Evolutionary conservation across 2,888 invertebrate species (phyloP).

Genomic region (Heteromurus nitidus): DNA sequence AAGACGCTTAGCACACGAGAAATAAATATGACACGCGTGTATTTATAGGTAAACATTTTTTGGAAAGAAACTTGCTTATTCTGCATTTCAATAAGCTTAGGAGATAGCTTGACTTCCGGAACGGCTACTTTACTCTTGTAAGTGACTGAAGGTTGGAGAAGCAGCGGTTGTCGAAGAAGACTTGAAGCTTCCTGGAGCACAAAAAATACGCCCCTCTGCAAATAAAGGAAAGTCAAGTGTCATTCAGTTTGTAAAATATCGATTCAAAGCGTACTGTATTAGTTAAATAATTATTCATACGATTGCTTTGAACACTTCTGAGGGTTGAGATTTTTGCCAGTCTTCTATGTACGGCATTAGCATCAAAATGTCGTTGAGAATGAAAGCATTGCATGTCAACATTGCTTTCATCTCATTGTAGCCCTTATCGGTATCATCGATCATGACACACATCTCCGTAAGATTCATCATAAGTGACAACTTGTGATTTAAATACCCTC

Average conservation of each 20-base stretch:
- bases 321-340: constrained; percentile 66
- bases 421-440: constrained; percentile 68
- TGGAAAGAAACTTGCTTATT: constrained; percentile 61
- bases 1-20: neutral
- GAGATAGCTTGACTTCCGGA: constrained; percentile 60
- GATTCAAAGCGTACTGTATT: neutral
- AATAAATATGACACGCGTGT: neutral
- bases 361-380: constrained; percentile 60
- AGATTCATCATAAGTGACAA: constrained; percentile 66
- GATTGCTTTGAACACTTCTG: constrained; percentile 63
- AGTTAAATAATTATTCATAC: constrained; percentile 64
- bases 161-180: constrained; percentile 69
- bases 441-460: constrained; percentile 64
- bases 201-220: constrained; percentile 69
- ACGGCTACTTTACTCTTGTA: constrained; percentile 36
- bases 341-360: constrained; percentile 67
- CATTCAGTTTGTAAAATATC: neutral
- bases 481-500: constrained; percentile 58
- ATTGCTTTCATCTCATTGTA: constrained; percentile 67
- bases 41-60: neutral
- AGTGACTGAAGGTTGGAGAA: constrained; percentile 51
- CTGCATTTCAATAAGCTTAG: constrained; percentile 70
- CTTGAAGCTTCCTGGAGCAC: constrained; percentile 67
- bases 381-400: constrained; percentile 61
- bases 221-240: neutral